These are phyloP conservation scores for Heterotilapia buettikoferi DNA, from an alignment of 2,113 vertebrate genomes.

Conservation along the genomic window DNA sequence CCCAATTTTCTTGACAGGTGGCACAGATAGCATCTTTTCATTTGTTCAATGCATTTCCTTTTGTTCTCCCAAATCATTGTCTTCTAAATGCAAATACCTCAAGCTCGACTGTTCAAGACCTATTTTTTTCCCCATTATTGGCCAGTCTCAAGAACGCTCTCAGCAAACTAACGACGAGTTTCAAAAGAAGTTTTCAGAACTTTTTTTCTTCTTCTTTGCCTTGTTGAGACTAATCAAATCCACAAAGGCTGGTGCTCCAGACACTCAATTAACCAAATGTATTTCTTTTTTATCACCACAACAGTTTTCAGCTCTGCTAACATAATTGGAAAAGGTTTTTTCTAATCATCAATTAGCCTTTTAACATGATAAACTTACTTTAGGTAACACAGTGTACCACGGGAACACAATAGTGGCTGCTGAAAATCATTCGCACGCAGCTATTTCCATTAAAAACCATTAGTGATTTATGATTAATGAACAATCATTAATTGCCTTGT, in stretches of 20 bases:
- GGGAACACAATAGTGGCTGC: background rate
- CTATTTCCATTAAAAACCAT: background rate
- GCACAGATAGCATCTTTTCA: background rate
- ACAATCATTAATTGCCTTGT: background rate
- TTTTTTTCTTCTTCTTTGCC: background rate
- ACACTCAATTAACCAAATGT: background rate
- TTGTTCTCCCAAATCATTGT: background rate
- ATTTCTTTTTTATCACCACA: background rate
- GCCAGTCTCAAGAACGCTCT: background rate
- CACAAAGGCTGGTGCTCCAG: background rate
- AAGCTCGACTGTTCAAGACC: background rate
- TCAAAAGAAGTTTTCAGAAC: background rate
- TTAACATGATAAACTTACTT: background rate
- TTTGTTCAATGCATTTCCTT: background rate
- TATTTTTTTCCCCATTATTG: background rate
- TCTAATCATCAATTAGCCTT: background rate
- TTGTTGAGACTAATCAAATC: background rate
- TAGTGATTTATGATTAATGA: background rate
- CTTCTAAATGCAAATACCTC: background rate
- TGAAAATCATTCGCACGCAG: background rate
- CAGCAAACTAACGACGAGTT: background rate
- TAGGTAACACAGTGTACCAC: background rate
- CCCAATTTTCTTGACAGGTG: background rate
- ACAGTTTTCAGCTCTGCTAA: background rate
- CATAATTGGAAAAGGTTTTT: background rate